Evolutionary conservation across 2,797 vertebrate species (phyloP), one percentile per base, ranked within the genome.

Genomic region (Pampus argenteus): DNA sequence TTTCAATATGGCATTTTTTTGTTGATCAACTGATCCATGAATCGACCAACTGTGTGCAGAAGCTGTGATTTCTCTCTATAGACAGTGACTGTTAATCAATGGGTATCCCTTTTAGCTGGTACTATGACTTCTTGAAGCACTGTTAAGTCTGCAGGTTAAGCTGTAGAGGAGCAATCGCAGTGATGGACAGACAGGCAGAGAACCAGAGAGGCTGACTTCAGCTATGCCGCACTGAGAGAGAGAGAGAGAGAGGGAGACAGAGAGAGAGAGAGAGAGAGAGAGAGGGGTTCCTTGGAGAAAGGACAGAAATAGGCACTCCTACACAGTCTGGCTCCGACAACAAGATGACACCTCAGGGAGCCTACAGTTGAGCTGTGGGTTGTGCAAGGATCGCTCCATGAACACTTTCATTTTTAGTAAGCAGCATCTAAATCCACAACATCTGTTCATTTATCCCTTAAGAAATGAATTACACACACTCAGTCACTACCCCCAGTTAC

Each of bases 291-390:
- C 79, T 80, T 44, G 29, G 72, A 88, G 79, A 79, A 72, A 78
- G 76, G 83, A 89, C 92, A 91, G 86, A 92, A 92, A 94, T 93
- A 93, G 88, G 52, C 76, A 31, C 93, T 90, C 94, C 92, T 80
- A 92, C 94, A 86, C 91, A 91, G 92, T 93, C 94, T 93, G 92
- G 87, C 89, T 90, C 83, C 34, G 67, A 88, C 83, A 85, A 84
- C 85, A 72, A 90, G 79, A 82, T 86, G 90, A 92, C 92, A 92
- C 92, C 89, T 93, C 86, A 22, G 86, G 88, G 88, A 87, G 81
- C 74, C 58, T 74, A 61, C 92, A 93, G 91, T 92, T 91, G 92
- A 91, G 89, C 80, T 70, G 90, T 92, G 88, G 89, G 91, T 82
- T 70, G 88, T 17, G 47, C 74, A 65, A 63, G 70, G 70, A 84